Evolutionary conservation across 2,888 invertebrate species (phyloP).

Genomic region (Chironomus tentans): DNA sequence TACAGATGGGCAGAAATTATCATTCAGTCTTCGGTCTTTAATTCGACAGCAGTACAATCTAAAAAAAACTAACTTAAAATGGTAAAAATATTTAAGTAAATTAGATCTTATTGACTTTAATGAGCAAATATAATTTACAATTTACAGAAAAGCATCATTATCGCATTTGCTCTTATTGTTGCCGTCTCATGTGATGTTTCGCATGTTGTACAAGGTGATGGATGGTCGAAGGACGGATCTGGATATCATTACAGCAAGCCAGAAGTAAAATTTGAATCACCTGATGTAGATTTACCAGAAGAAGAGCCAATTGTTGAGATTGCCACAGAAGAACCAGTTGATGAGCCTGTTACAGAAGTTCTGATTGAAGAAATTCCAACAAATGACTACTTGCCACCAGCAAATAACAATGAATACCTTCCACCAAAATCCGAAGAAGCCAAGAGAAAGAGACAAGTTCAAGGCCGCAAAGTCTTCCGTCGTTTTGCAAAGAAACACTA

Average conservation of each 20-base stretch:
- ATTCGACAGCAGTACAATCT: too few relatives aligned
- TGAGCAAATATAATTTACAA: too few relatives aligned
- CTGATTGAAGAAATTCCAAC: not conserved
- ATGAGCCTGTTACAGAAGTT: not conserved
- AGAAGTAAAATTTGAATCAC: not conserved
- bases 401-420: not conserved
- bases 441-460: not conserved
- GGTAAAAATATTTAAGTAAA: not conserved
- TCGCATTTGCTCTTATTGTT: not conserved
- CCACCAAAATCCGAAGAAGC: not conserved
- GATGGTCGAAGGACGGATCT: not conserved
- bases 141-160: not conserved
- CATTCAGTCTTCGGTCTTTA: too few relatives aligned
- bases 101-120: not conserved
- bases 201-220: not conserved
- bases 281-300: not conserved
- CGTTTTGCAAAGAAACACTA: not conserved
- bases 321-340: not conserved
- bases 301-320: not conserved
- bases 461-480: not conserved
- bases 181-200: not conserved
- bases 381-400: not conserved
- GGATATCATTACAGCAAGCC: not conserved
- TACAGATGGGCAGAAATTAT: too few relatives aligned
- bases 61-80: too few relatives aligned